These are phyloP conservation scores for Atherix ibis DNA, from an alignment of 2,888 invertebrate genomes.

Conservation along the genomic window DNA sequence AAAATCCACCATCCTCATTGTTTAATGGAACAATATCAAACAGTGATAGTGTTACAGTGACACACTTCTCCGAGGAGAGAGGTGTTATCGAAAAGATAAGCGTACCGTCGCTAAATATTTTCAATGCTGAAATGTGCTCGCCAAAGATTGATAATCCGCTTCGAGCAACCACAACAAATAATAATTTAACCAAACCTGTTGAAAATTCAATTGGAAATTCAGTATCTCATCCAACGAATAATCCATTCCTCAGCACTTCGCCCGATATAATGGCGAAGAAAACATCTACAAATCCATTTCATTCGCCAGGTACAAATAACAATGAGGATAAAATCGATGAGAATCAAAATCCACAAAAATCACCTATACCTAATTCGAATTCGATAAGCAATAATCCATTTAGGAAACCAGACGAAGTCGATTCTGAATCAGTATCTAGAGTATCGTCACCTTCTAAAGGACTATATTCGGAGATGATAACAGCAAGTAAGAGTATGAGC, in stretches of 20 bases:
- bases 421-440: no score
- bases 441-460: no score
- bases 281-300: background rate
- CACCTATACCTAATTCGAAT: background rate
- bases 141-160: constrained; percentile 6
- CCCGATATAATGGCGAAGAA: background rate
- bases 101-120: constrained; percentile 14
- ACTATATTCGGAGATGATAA: no score
- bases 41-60: constrained; percentile 38
- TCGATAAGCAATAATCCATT: constrained; percentile 8
- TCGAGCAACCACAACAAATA: background rate
- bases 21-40: constrained; percentile 6
- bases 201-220: background rate
- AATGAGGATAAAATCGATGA: background rate
- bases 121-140: constrained; percentile 7
- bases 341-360: background rate
- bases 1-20: constrained; percentile 17
- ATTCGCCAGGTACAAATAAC: background rate
- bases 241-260: background rate
- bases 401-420: no score
- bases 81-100: constrained; percentile 24
- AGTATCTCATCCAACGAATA: background rate
- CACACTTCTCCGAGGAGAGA: constrained; percentile 34
- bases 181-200: background rate
- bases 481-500: no score